Conservation (phyloP, 2,797 vertebrate species). For the Notoglanidium macrostoma region DNA sequence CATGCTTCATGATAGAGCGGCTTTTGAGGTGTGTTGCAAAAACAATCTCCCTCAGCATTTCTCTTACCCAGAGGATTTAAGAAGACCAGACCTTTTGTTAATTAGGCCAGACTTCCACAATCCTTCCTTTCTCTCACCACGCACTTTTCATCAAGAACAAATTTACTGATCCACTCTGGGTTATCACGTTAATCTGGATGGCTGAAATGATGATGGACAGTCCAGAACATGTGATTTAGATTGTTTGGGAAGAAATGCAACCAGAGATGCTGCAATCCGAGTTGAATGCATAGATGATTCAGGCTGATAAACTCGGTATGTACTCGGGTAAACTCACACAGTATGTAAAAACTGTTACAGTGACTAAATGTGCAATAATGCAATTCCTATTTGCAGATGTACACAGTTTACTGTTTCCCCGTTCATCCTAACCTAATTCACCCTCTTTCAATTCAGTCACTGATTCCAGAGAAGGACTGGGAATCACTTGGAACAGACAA, state of each 20-base stretch:
- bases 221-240: conserved; percentile 28
- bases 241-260: conserved; percentile 24
- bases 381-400: background rate
- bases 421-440: background rate
- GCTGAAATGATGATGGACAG: conserved; percentile 55
- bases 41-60: conserved; percentile 43
- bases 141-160: conserved; percentile 75
- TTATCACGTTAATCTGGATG: conserved; percentile 29
- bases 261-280: background rate
- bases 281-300: background rate
- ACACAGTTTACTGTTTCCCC: background rate
- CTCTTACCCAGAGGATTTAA: background rate
- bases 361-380: background rate
- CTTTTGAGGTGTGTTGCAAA: conserved; percentile 58
- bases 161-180: conserved; percentile 63
- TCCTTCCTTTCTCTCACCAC: conserved; percentile 64
- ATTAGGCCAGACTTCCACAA: conserved; percentile 66
- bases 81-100: conserved; percentile 70
- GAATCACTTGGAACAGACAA: background rate
- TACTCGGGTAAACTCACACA: background rate
- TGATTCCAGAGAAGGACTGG: background rate
- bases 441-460: background rate
- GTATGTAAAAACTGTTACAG: background rate
- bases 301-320: background rate
- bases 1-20: conserved; percentile 68